Percentiles rank a stretch among this genome's conserved stretches.
Conservation (phyloP, 2,888 invertebrate species). For the Ceratothoa steindachneri region DNA sequence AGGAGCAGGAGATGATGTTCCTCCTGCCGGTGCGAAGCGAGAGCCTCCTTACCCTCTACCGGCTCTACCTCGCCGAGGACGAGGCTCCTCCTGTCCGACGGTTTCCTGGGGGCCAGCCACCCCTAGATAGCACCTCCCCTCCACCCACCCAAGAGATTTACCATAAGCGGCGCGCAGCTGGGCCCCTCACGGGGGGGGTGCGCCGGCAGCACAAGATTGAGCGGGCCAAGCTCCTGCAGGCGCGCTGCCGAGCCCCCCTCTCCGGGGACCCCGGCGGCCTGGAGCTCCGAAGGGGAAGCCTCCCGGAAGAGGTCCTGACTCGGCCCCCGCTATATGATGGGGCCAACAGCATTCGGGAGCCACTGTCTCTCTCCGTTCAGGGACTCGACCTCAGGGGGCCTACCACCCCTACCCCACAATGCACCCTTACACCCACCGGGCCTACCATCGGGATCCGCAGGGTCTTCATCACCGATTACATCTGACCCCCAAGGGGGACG, state of each 20-base stretch:
- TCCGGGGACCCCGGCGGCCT: neutral
- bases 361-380: no score
- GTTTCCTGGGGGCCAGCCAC: conserved; percentile 1
- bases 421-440: neutral
- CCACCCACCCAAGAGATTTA: conserved; percentile 41
- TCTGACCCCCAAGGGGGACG: no score
- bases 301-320: neutral
- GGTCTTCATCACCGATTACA: neutral
- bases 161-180: conserved; percentile 31
- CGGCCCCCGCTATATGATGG: no score
- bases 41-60: conserved; percentile 48
- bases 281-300: neutral
- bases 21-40: conserved; percentile 47
- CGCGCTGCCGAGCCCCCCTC: neutral
- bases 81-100: no score
- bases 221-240: conserved; percentile 37
- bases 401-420: neutral
- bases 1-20: conserved; percentile 45
- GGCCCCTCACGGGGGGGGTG: conserved; percentile 26
- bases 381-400: no score
- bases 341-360: no score
- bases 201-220: conserved; percentile 44
- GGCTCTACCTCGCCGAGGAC: conserved; percentile 45
- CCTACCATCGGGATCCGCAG: neutral
- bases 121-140: conserved; percentile 29